Base-by-base conservation (phyloP, 2,797 vertebrate genomes). In the Sebastes cheni region DNA sequence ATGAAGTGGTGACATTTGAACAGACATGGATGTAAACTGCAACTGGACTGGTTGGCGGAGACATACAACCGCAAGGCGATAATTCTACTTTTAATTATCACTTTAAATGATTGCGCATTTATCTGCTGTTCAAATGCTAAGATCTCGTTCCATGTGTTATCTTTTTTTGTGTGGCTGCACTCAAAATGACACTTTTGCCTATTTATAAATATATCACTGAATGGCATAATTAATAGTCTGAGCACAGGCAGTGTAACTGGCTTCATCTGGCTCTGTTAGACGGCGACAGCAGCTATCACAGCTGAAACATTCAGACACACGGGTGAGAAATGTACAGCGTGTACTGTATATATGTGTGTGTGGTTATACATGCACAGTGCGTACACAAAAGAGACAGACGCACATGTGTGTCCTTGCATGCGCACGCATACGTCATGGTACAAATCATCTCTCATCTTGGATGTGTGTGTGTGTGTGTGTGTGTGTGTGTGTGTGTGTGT, bases 401-500 rank as follows among this genome's bases (percentile, higher is more conserved):
- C 52, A 32, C 42, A 56, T 29, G 68, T 72, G 69, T 65, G 29
- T 54, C 14, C 20, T n/a, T 75, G 46, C 62, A 64, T 60, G 78
- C 67, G 32, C 18, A 52, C 18, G 42, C 50, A 23, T 72, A 75
- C 18, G n/a, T 77, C 58, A 67, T 6, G 27, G 55, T 67, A 67
- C 27, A 3, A 66, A 67, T 89, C 56, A 22, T 76, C 62, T 75
- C 65, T 55, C 34, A 72, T 82, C n/a, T 60, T 64, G 20, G n/a
- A 61, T 58, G 5, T 25, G 58, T 42, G 65, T 85, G 64, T 76
- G 16, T n/a, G 72, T 77, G 67, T 65, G 11, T 59, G 39, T 54
- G 81, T 72, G 65, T 85, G 64, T 73, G 67, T 86, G 42, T 79
- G 62, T 75, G 71, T 76, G 16, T n/a, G 72, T 77, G 67, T 65